Conservation (phyloP, 2,888 invertebrate species). For the Drosophila mimetica region DNA sequence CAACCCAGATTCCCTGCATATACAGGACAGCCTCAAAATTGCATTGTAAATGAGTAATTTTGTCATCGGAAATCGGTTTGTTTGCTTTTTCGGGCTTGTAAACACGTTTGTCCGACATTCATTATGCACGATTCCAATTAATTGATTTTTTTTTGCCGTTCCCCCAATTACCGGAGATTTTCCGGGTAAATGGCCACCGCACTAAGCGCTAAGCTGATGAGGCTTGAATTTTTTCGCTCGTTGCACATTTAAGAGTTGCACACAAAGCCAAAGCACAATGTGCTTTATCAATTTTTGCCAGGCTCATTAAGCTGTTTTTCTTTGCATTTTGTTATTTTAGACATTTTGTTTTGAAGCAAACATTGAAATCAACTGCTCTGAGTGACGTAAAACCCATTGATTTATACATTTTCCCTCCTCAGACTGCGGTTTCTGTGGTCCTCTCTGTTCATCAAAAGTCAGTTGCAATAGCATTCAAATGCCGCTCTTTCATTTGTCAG, state of each 20-base stretch:
- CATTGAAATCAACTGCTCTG: too few species aligned
- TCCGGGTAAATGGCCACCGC: constrained; percentile 17
- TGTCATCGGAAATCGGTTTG: constrained; percentile 50
- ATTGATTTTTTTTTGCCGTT: constrained; percentile 38
- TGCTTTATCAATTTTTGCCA: neutral
- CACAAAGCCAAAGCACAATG: neutral
- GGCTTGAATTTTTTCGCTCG: constrained; percentile 8
- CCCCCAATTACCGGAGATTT: constrained; percentile 29
- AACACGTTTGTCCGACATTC: constrained; percentile 53
- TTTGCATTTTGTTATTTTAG: neutral
- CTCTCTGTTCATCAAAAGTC: neutral
- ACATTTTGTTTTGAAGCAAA: neutral
- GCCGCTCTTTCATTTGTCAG: constrained; percentile 1
- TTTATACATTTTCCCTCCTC: neutral
- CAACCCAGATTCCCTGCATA: neutral
- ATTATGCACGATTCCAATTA: constrained; percentile 51
- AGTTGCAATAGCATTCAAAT: constrained; percentile 3
- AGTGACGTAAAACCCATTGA: too few species aligned
- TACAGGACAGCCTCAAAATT: constrained; percentile 45
- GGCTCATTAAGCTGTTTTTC: neutral
- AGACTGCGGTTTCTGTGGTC: neutral
- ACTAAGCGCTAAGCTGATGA: constrained; percentile 24
- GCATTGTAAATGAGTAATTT: constrained; percentile 43
- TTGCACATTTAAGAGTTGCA: constrained; percentile 20
- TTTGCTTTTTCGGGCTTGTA: constrained; percentile 47